Conservation (phyloP, 2,797 vertebrate genomes). For the Etheostoma perlongum region DNA sequence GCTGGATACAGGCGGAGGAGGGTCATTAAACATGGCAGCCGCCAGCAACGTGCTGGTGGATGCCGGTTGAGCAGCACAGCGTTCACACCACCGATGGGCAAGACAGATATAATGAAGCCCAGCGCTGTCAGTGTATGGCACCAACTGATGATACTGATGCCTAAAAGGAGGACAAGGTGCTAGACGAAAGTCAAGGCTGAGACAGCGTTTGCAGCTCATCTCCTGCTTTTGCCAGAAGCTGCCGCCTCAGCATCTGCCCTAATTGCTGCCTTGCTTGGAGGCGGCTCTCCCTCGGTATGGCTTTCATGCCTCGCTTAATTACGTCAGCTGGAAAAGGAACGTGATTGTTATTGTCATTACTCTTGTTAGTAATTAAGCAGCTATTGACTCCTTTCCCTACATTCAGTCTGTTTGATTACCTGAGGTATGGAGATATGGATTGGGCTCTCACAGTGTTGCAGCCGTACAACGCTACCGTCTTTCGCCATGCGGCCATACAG, state of each 20-base stretch:
- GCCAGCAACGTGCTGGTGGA: conserved; percentile 39
- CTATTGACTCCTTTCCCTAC: conserved; percentile 69
- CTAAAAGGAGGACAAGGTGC: conserved; percentile 67
- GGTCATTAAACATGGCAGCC: conserved; percentile 78
- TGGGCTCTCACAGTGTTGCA: conserved; percentile 23
- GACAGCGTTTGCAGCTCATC: conserved; percentile 55
- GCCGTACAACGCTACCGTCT: conserved; percentile 9
- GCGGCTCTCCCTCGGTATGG: conserved; percentile 64
- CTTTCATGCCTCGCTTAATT: conserved; percentile 66
- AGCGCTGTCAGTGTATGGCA: conserved; percentile 52
- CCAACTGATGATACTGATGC: conserved; percentile 64
- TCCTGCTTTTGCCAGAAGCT: conserved; percentile 61
- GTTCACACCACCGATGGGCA: conserved; percentile 56
- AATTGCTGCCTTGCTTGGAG: conserved; percentile 79
- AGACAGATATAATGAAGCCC: conserved; percentile 65
- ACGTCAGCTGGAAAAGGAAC: conserved; percentile 67
- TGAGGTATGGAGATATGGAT: conserved; percentile 75
- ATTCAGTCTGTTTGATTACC: conserved; percentile 70
- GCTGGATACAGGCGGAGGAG: conserved; percentile 71
- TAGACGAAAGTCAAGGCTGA: conserved; percentile 52
- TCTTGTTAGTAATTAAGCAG: conserved; percentile 81
- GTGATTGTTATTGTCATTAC: conserved; percentile 79
- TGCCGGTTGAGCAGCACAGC: conserved; percentile 39
- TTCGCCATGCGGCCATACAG: not conserved
- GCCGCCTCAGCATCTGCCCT: conserved; percentile 66